Evolutionary conservation across 2,888 invertebrate species (phyloP).

Genomic region (Anthophora plumipes): DNA sequence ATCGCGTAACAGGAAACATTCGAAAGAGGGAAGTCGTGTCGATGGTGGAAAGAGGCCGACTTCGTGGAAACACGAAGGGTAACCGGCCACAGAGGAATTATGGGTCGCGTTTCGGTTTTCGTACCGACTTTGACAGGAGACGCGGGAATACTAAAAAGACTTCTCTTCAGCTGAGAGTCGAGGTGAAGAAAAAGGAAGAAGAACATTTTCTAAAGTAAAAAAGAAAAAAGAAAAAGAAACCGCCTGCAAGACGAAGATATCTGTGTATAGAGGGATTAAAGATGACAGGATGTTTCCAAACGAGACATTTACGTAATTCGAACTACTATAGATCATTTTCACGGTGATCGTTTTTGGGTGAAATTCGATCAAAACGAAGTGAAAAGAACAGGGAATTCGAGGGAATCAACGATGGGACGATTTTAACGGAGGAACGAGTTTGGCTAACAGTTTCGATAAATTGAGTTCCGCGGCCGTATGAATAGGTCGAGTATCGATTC

Average conservation of each 20-base stretch:
- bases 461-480: constrained; percentile 30
- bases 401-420: not conserved
- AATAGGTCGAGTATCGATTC: constrained; percentile 56
- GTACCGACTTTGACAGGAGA: not conserved
- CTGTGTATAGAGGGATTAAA: not conserved
- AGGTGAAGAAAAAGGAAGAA: not conserved
- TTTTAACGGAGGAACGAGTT: not conserved
- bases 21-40: constrained; percentile 41
- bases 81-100: constrained; percentile 43
- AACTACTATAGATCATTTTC: not conserved
- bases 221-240: not conserved
- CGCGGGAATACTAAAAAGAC: constrained; percentile 29
- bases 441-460: constrained; percentile 45
- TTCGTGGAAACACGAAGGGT: constrained; percentile 24
- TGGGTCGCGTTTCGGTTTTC: constrained; percentile 33
- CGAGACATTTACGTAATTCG: constrained; percentile 34
- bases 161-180: not conserved
- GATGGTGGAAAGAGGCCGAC: constrained; percentile 4
- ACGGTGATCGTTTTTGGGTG: not conserved
- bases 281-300: constrained; percentile 23
- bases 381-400: not conserved
- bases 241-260: not conserved
- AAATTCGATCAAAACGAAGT: not conserved
- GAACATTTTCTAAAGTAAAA: not conserved
- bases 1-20: constrained; percentile 53